phyloP scores from a whole-genome alignment of 2,113 vertebrate species.

The Ictalurus furcatus region DNA sequence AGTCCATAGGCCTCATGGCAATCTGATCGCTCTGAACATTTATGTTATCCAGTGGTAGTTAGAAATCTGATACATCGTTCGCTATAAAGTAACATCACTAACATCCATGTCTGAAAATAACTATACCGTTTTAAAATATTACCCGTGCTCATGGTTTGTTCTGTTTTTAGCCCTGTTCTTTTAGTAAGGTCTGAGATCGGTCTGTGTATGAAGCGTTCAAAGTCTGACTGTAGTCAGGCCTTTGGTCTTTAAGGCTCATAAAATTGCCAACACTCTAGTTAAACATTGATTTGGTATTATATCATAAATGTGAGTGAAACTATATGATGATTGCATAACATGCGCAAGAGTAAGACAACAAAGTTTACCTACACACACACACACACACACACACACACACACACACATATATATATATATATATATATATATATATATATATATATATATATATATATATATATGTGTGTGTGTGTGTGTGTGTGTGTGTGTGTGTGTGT shows the following conservation, averaged over 20 bases:
- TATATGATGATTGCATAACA: neutral
- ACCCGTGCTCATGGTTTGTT: conserved; percentile 55
- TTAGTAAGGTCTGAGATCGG: conserved; percentile 22
- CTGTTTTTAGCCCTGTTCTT: neutral
- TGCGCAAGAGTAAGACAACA: neutral
- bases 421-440: no score
- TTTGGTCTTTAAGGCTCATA: conserved; percentile 57
- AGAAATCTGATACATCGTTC: neutral
- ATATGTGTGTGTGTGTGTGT: no score
- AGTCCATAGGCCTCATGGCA: neutral
- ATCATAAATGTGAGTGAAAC: neutral
- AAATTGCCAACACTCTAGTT: conserved; percentile 55
- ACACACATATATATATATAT: no score
- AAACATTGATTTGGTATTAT: conserved; percentile 65
- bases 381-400: no score
- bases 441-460: no score
- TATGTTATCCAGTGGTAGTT: neutral
- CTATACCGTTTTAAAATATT: neutral
- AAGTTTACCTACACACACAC: neutral
- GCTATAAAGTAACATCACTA: no score
- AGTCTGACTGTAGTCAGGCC: conserved; percentile 59
- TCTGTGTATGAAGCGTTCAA: conserved; percentile 57
- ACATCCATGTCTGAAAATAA: neutral
- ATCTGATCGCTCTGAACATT: neutral
- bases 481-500: no score